These are phyloP conservation scores for Platyura marginata DNA, from an alignment of 1,140 invertebrate species.

Conservation along the genomic window DNA sequence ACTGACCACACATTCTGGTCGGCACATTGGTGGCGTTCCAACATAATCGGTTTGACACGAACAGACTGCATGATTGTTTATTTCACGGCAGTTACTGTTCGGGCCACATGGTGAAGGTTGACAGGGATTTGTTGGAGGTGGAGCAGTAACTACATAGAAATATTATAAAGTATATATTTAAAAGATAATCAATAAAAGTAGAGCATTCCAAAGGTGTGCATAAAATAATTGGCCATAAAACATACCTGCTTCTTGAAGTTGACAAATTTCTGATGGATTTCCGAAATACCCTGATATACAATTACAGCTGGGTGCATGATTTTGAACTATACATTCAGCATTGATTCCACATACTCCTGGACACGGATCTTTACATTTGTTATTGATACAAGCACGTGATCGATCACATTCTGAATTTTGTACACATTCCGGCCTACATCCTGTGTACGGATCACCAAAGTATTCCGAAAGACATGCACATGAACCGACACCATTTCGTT, in stretches of 20 bases:
- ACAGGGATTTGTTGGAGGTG: slow-evolving; percentile 18
- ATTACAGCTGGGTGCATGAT: slow-evolving; percentile 56
- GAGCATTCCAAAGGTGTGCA: background rate
- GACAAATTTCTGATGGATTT: slow-evolving; percentile 51
- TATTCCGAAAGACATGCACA: slow-evolving; percentile 63
- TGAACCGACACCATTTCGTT: slow-evolving; percentile 46
- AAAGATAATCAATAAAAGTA: background rate
- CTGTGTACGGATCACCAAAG: slow-evolving; percentile 53
- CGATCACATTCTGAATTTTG: slow-evolving; percentile 64
- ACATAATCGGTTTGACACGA: slow-evolving; percentile 58
- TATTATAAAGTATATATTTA: too few species aligned
- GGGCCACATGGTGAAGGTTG: slow-evolving; percentile 56
- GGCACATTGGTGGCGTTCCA: slow-evolving; percentile 61
- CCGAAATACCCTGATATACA: slow-evolving; percentile 52
- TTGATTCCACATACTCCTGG: slow-evolving; percentile 47
- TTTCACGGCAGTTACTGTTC: slow-evolving; percentile 54
- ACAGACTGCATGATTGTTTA: slow-evolving; percentile 51
- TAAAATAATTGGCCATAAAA: background rate
- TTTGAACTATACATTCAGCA: slow-evolving; percentile 40
- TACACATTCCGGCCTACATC: slow-evolving; percentile 65
- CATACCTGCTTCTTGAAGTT: slow-evolving; percentile 25
- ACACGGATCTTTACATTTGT: slow-evolving; percentile 74
- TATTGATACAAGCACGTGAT: slow-evolving; percentile 60
- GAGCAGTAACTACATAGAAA: background rate
- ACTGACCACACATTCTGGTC: slow-evolving; percentile 53